Conservation (phyloP, 2,888 invertebrate genomes). For the Drosophila sordidula region DNA sequence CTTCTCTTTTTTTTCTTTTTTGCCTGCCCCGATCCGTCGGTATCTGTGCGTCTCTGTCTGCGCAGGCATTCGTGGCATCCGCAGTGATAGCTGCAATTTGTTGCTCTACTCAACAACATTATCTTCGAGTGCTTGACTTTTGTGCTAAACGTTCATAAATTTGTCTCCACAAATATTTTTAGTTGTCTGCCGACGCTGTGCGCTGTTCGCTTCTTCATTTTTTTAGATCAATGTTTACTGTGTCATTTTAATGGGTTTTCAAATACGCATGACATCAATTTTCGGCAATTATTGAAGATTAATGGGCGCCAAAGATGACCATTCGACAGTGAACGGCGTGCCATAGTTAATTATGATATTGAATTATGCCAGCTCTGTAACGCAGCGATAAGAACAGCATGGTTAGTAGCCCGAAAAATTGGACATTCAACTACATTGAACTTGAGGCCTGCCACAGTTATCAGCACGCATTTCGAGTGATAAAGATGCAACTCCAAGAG, state of each 20-base stretch:
- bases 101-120: constrained; percentile 72
- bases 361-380: constrained; percentile 39
- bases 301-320: constrained; percentile 66
- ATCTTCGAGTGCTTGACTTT: constrained; percentile 80
- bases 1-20: background rate
- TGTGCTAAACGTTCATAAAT: constrained; percentile 82
- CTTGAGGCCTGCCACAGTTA: constrained; percentile 16
- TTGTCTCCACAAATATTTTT: constrained; percentile 73
- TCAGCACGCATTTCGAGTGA: background rate
- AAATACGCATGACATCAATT: constrained; percentile 78
- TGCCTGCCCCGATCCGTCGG: constrained; percentile 11
- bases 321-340: constrained; percentile 29
- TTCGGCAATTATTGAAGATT: constrained; percentile 80
- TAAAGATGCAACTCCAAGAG: constrained; percentile 3
- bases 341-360: constrained; percentile 59
- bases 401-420: constrained; percentile 57
- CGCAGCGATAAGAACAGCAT: constrained; percentile 38
- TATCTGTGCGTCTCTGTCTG: constrained; percentile 10
- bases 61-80: constrained; percentile 61
- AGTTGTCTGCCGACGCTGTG: constrained; percentile 51
- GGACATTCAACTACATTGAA: constrained; percentile 30
- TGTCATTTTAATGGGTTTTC: constrained; percentile 68
- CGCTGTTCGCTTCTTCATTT: constrained; percentile 17
- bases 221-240: constrained; percentile 55
- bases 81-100: constrained; percentile 81